A percentile compares a stretch with the other conserved stretches of the same genome.
Conservation (phyloP, 1,140 invertebrate species). For the Aphelenchoides besseyi region DNA sequence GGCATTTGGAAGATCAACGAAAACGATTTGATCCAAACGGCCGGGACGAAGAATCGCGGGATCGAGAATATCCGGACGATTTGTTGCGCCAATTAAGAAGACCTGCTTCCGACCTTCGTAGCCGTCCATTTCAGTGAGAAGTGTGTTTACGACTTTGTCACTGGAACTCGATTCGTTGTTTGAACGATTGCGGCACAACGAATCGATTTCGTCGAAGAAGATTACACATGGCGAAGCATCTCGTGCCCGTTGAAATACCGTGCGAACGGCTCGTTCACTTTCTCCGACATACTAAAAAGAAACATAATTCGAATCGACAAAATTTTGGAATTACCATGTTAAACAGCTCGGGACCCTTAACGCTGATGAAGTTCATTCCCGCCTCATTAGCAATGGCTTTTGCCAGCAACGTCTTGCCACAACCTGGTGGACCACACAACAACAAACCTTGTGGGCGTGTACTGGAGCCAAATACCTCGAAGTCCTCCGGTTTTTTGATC, state of each 20-base stretch:
- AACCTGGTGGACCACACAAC: slow-evolving; percentile 86
- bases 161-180: slow-evolving; percentile 68
- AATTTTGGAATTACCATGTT: slow-evolving; percentile 74
- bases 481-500: slow-evolving; percentile 78
- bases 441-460: slow-evolving; percentile 78
- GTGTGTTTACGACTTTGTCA: slow-evolving; percentile 84
- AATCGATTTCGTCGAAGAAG: slow-evolving; percentile 98
- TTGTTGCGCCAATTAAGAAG: slow-evolving; percentile 90
- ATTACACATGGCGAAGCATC: slow-evolving; percentile 96
- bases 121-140: slow-evolving; percentile 98
- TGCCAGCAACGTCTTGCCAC: slow-evolving; percentile 70
- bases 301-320: slow-evolving; percentile 14
- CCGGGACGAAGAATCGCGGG: slow-evolving; percentile 89
- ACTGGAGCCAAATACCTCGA: slow-evolving; percentile 74
- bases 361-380: slow-evolving; percentile 91
- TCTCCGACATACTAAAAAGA: slow-evolving; percentile 88
- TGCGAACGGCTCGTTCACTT: slow-evolving; percentile 89
- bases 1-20: slow-evolving; percentile 81
- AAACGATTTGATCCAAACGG: slow-evolving; percentile 85
- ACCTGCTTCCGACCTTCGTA: slow-evolving; percentile 80
- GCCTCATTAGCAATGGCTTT: slow-evolving; percentile 88
- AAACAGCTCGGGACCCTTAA: slow-evolving; percentile 90
- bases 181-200: slow-evolving; percentile 83
- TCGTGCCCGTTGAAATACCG: slow-evolving; percentile 85
- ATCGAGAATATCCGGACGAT: slow-evolving; percentile 93